Base-by-base conservation (phyloP, 2,113 vertebrate genomes). In the Sebastes schlegelii region DNA sequence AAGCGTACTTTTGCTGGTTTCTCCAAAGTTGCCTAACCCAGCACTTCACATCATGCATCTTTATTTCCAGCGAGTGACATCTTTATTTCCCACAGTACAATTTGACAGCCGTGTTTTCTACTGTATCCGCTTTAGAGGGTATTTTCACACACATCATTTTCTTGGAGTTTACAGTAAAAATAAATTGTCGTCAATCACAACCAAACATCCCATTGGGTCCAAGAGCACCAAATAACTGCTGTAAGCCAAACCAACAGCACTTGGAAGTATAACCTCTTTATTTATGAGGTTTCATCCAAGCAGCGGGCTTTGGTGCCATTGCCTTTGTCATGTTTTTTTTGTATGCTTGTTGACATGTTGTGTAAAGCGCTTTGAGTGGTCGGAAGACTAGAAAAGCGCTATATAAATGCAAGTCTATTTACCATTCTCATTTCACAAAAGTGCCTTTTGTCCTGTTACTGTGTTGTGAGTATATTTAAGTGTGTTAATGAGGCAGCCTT, bases 401-500 rank as follows among this genome's bases (percentile, higher is more conserved):
- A 34, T 34, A 34, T 34, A 34, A 34, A 34, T 34, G 34, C 34
- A 34, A 34, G 34, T 34, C 34, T 34, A 34, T 34, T 34, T 34
- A 34, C 34, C 34, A 34, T 34, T 83, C 43, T 80, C 52, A 57
- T 83, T 84, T 79, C 13, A 70, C 65, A 81, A 60, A 90, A 57
- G 45, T 11, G 42, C 14, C 34, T 68, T 55, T 82, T 86, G 70
- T 84, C 88, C 55, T 82, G 57, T 77, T 63, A 79, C 57, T 75
- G 66, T 76, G 78, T 65, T 81, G 73, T 34, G 76, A 68, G 58
- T 86, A 42, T 60, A 79, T 85, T 81, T 80, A 84, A 72, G 74
- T 48, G 72, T 81, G 83, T 90, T 90, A 92, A 92, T 84, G 79
- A 90, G 78, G 62, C 75, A 82, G 74, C 71, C 76, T 78, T 82